Conservation (phyloP, 2,113 vertebrate genomes). For the Percina caprodes region DNA sequence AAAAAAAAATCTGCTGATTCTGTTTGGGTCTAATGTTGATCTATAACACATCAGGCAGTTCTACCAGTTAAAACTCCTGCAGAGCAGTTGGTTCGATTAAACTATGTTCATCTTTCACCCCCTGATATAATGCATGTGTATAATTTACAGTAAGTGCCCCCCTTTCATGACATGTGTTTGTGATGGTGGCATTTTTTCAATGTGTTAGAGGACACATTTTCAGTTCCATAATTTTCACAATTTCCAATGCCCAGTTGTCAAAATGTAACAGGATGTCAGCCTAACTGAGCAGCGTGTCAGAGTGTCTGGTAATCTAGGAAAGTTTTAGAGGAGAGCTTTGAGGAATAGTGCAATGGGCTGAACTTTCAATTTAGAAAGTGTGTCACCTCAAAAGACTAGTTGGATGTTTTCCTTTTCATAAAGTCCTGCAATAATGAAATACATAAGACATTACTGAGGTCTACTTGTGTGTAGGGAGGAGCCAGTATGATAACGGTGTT, state of each 20-base stretch:
- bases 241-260: slow-evolving; percentile 5
- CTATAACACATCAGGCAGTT: not conserved
- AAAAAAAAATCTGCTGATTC: too few relatives aligned
- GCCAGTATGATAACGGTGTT: not conserved
- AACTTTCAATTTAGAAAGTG: slow-evolving; percentile 60
- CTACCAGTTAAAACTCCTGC: not conserved
- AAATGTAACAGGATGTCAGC: slow-evolving; percentile 57
- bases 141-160: slow-evolving; percentile 5
- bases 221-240: slow-evolving; percentile 63
- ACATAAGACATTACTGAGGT: not conserved
- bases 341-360: slow-evolving; percentile 61
- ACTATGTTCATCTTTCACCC: not conserved
- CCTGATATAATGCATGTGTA: not conserved
- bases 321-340: slow-evolving; percentile 66
- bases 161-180: not conserved
- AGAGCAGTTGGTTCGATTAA: not conserved
- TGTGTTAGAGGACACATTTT: slow-evolving; percentile 25
- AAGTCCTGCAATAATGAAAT: not conserved
- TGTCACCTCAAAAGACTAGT: not conserved
- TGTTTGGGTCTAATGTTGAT: too few relatives aligned
- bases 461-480: not conserved
- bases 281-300: not conserved
- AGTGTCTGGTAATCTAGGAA: slow-evolving; percentile 78
- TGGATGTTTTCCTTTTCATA: not conserved
- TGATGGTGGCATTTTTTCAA: not conserved